phyloP scores from a whole-genome alignment of 2,113 vertebrate genomes.

The Chionodraco myersi region DNA sequence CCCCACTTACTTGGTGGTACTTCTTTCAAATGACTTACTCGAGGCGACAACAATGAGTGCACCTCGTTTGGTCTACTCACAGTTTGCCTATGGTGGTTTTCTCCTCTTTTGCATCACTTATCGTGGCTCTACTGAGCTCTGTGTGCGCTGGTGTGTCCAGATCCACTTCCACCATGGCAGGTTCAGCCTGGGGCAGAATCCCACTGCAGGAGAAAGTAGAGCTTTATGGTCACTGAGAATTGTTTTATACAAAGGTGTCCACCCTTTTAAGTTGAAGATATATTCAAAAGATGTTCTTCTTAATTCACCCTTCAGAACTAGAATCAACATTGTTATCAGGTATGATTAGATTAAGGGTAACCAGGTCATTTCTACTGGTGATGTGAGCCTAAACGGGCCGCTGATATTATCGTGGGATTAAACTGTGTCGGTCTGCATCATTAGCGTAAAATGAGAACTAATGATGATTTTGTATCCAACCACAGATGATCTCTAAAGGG shows the following conservation, averaged over 20 bases:
- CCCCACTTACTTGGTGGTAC: neutral
- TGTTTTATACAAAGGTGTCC: neutral
- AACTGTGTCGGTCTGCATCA: neutral
- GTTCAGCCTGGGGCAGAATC: constrained; percentile 82
- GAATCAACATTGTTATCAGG: neutral
- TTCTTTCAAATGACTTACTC: neutral
- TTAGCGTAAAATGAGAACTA: neutral
- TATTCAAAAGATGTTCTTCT: neutral
- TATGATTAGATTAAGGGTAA: neutral
- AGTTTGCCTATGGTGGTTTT: constrained; percentile 88
- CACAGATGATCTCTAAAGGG: too few species aligned
- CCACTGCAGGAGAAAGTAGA: constrained; percentile 80
- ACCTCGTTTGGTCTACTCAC: constrained; percentile 81
- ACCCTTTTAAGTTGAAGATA: neutral
- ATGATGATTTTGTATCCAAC: neutral
- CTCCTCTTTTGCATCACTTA: constrained; percentile 79
- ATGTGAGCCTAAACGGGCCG: neutral
- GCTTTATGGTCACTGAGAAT: neutral
- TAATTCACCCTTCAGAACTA: neutral
- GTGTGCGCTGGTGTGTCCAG: constrained; percentile 50
- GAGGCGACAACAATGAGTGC: neutral
- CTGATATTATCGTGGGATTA: neutral
- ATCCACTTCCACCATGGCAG: constrained; percentile 79
- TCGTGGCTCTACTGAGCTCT: constrained; percentile 23
- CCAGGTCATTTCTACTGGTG: neutral